Evolutionary conservation across 1,140 invertebrate species (phyloP).

Genomic region (Neomicropteryx cornuta): DNA sequence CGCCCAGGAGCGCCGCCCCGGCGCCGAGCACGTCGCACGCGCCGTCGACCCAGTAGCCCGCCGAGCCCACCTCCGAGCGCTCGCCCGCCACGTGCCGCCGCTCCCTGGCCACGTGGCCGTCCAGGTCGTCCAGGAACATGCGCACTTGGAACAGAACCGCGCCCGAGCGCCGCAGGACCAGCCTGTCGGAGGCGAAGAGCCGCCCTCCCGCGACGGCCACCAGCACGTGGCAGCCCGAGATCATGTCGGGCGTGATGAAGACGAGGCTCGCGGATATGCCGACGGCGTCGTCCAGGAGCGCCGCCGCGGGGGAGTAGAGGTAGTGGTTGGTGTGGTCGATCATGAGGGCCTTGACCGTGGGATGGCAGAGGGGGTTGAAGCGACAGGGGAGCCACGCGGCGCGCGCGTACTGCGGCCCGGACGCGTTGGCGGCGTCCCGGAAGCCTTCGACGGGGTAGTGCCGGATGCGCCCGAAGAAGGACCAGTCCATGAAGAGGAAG

Average conservation of each 20-base stretch:
- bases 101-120: slow-evolving; percentile 65
- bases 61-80: slow-evolving; percentile 55
- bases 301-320: slow-evolving; percentile 58
- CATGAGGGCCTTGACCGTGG: slow-evolving; percentile 64
- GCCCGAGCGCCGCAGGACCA: slow-evolving; percentile 53
- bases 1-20: slow-evolving; percentile 51
- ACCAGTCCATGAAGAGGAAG: slow-evolving; percentile 31
- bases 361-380: slow-evolving; percentile 58
- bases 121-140: slow-evolving; percentile 67
- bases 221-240: slow-evolving; percentile 62
- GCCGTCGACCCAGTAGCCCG: slow-evolving; percentile 63
- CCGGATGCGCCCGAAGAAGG: slow-evolving; percentile 27
- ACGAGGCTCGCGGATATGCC: slow-evolving; percentile 45
- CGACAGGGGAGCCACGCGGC: slow-evolving; percentile 51
- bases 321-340: slow-evolving; percentile 68
- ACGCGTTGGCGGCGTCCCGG: slow-evolving; percentile 15
- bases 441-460: slow-evolving; percentile 26
- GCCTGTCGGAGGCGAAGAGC: slow-evolving; percentile 53
- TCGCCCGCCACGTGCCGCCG: slow-evolving; percentile 57
- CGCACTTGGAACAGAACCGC: slow-evolving; percentile 63
- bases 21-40: slow-evolving; percentile 64
- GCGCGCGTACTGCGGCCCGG: slow-evolving; percentile 34
- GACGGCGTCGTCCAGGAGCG: slow-evolving; percentile 48
- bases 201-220: slow-evolving; percentile 58
- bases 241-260: slow-evolving; percentile 66